phyloP scores from a whole-genome alignment of 2,113 vertebrate genomes.

The Ciconia boyciana region DNA sequence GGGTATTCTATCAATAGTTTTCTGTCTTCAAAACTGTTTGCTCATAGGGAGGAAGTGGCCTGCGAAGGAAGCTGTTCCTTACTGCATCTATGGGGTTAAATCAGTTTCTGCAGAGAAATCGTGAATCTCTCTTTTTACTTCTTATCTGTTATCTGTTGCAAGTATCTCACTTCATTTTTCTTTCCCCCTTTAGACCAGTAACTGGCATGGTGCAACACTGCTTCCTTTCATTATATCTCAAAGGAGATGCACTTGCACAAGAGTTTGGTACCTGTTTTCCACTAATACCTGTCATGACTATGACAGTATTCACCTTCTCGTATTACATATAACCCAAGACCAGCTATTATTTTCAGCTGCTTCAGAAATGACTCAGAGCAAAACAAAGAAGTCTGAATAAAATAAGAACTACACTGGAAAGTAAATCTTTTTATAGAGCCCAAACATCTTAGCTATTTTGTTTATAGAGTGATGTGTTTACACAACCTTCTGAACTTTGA shows the following conservation, averaged over 20 bases:
- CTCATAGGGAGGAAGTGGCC: neutral
- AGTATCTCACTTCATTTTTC: neutral
- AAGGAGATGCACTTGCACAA: conserved; percentile 16
- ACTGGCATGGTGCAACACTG: neutral
- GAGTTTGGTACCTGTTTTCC: neutral
- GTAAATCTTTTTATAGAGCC: neutral
- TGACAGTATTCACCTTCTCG: neutral
- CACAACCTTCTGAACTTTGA: neutral
- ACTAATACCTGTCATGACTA: neutral
- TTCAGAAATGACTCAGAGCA: neutral
- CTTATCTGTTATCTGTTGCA: neutral
- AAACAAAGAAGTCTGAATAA: neutral
- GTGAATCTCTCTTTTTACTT: neutral
- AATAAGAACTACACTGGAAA: neutral
- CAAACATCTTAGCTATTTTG: neutral
- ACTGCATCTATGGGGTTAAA: neutral
- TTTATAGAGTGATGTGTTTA: neutral
- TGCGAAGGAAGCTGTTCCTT: neutral
- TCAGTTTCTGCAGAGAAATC: neutral
- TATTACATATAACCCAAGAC: neutral
- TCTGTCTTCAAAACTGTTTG: neutral
- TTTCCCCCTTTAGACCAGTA: neutral
- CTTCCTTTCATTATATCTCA: neutral
- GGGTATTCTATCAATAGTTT: neutral
- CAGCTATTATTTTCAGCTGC: neutral